Base-by-base conservation (phyloP, 2,888 invertebrate genomes). In the Drosophila acutilabella region DNA sequence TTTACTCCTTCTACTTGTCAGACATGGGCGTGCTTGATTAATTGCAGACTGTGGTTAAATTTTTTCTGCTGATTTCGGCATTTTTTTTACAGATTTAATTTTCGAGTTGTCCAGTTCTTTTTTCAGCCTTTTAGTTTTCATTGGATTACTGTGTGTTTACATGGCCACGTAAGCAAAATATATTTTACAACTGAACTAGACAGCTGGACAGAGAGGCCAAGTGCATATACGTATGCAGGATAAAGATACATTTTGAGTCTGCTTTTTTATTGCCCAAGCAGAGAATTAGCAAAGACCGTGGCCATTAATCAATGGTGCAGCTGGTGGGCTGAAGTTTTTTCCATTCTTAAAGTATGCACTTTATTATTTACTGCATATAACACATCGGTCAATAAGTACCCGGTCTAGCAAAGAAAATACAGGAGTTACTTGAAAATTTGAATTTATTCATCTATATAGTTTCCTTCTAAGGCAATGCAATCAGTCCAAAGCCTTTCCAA, bases 31-130 rank as follows among this genome's bases (percentile, higher is more conserved):
- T 65, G 36, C 87, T 86, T 85, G 81, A 85, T 86, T 86, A 85
- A 85, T 85, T 86, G 84, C 80, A 64, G 71, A 80, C 80, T 75
- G 74, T 26, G 80, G 81, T 78, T 78, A 78, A 75, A 71, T 64
- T 69, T 79, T 80, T 81, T 73, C 40, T 74, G 78, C 80, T 84
- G 81, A 80, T 85, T 76, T 84, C 72, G 71, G 65, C 70, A 79
- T 61, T 78, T 75, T 77, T 66, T 61, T 52, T 65, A 40, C 60
- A 59, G 62, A 64, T 68, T 71, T 59, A 38, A 20, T 51, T 56
- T 64, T 50, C n/a, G 10, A 42, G 16, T 54, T 33, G 18, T 52
- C 2, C 30, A 36, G 36, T 10, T 13, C 4, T 0, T 30, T 20
- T 36, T 20, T 41, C 56, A 40, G 36, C 5, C 33, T 44, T 44